phyloP scores from a whole-genome alignment of 2,888 invertebrate species.

The Scelioninae gen. 2 region DNA sequence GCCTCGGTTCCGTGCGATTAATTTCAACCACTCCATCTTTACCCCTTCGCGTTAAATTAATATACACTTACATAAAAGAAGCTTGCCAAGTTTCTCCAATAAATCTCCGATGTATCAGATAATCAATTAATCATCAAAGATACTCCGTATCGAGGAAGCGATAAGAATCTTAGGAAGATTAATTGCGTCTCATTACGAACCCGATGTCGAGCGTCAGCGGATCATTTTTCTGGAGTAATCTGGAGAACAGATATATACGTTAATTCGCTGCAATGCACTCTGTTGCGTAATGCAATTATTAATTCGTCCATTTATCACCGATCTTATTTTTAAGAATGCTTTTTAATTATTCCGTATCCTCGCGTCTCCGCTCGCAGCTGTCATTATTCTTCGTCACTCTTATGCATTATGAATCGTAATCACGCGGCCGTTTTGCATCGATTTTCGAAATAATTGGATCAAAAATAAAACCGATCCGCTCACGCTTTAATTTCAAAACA shows the following conservation, averaged over 20 bases:
- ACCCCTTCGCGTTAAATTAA: constrained; percentile 48
- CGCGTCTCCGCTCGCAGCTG: background rate
- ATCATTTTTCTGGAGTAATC: constrained; percentile 55
- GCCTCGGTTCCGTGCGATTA: constrained; percentile 36
- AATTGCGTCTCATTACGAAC: constrained; percentile 50
- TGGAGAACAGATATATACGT: constrained; percentile 29
- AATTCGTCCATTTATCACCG: constrained; percentile 41
- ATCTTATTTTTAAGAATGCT: constrained; percentile 21
- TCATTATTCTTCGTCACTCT: background rate
- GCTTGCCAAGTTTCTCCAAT: constrained; percentile 45
- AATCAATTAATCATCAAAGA: constrained; percentile 59
- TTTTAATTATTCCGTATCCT: constrained; percentile 37
- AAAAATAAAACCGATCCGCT: constrained; percentile 2
- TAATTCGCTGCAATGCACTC: constrained; percentile 41
- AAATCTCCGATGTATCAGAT: constrained; percentile 50
- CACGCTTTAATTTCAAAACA: constrained; percentile 3
- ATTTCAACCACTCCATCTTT: constrained; percentile 40
- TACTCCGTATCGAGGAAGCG: constrained; percentile 46
- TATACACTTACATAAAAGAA: constrained; percentile 53
- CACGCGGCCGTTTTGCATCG: constrained; percentile 1
- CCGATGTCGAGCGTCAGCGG: constrained; percentile 54
- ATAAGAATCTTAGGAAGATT: constrained; percentile 58
- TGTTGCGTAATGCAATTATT: constrained; percentile 48
- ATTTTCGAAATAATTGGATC: constrained; percentile 14
- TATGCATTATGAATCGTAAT: constrained; percentile 19